phyloP scores from a whole-genome alignment of 1,140 invertebrate genomes.

The Drosophila guanche region DNA sequence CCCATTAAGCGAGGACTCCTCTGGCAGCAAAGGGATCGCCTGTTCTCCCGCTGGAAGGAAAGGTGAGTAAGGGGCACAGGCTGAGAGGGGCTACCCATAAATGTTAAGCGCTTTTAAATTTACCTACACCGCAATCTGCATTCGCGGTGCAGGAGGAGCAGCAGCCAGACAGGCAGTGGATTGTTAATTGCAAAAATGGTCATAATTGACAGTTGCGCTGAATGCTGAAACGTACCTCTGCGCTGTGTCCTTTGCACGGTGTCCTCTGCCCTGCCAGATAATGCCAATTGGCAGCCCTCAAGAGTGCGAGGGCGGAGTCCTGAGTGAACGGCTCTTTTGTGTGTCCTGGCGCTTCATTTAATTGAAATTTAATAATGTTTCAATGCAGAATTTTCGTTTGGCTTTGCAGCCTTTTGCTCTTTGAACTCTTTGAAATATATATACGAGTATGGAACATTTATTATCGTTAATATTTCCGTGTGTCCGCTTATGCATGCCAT shows the following conservation, averaged over 20 bases:
- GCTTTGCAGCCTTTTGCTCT: constrained; percentile 32
- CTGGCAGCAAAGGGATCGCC: constrained; percentile 87
- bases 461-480: not conserved
- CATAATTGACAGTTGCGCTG: constrained; percentile 71
- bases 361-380: constrained; percentile 76
- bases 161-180: constrained; percentile 29
- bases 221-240: constrained; percentile 33
- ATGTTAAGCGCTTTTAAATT: constrained; percentile 63
- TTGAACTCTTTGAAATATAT: constrained; percentile 48
- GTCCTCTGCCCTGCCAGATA: constrained; percentile 42
- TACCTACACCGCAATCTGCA: constrained; percentile 56
- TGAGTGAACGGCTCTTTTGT: constrained; percentile 36
- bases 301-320: constrained; percentile 5
- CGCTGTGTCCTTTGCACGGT: not conserved
- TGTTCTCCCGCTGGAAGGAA: constrained; percentile 89
- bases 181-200: constrained; percentile 71
- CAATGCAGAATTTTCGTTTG: constrained; percentile 37
- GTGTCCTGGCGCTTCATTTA: constrained; percentile 48
- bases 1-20: constrained; percentile 87
- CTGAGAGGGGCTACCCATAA: constrained; percentile 18
- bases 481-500: constrained; percentile 39
- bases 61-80: constrained; percentile 67
- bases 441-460: constrained; percentile 23
- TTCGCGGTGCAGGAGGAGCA: constrained; percentile 1
- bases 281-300: constrained; percentile 46